phyloP scores from a whole-genome alignment of 2,888 invertebrate species.

The Synanthedon andrenaeformis region DNA sequence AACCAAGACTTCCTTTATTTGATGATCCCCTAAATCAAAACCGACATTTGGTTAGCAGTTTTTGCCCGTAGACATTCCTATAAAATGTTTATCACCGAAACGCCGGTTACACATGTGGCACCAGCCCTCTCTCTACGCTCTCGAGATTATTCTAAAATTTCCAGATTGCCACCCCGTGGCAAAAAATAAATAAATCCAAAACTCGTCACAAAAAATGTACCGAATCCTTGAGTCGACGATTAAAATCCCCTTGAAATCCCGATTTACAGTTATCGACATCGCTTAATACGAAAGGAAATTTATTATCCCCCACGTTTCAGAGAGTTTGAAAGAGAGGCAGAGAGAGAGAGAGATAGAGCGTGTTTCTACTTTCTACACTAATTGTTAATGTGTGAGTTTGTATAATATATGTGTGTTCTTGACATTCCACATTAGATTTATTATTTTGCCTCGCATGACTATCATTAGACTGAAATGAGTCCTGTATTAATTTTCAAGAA shows the following conservation, averaged over 20 bases:
- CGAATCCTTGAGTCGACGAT: slow-evolving; percentile 51
- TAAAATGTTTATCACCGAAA: slow-evolving; percentile 67
- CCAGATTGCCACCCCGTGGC: slow-evolving; percentile 67
- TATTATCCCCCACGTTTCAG: slow-evolving; percentile 10
- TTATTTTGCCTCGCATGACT: no score
- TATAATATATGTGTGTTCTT: no score
- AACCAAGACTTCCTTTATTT: slow-evolving; percentile 58
- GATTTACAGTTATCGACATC: slow-evolving; percentile 48
- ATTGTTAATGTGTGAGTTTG: not conserved
- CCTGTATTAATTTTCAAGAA: no score
- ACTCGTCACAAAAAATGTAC: slow-evolving; percentile 52
- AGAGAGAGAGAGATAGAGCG: no score
- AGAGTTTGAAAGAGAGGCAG: slow-evolving; percentile 11
- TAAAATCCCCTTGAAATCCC: slow-evolving; percentile 57
- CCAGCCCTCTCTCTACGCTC: slow-evolving; percentile 40
- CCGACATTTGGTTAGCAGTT: slow-evolving; percentile 61
- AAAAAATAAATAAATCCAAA: slow-evolving; percentile 68
- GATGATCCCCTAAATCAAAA: slow-evolving; percentile 43
- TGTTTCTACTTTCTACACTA: not conserved
- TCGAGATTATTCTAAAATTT: slow-evolving; percentile 64
- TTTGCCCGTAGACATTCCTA: slow-evolving; percentile 64
- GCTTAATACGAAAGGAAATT: slow-evolving; percentile 17
- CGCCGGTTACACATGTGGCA: slow-evolving; percentile 53
- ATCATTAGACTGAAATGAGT: no score
- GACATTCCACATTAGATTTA: no score